Base-by-base conservation (phyloP, 2,888 invertebrate genomes). In the Thymelicus sylvestris region DNA sequence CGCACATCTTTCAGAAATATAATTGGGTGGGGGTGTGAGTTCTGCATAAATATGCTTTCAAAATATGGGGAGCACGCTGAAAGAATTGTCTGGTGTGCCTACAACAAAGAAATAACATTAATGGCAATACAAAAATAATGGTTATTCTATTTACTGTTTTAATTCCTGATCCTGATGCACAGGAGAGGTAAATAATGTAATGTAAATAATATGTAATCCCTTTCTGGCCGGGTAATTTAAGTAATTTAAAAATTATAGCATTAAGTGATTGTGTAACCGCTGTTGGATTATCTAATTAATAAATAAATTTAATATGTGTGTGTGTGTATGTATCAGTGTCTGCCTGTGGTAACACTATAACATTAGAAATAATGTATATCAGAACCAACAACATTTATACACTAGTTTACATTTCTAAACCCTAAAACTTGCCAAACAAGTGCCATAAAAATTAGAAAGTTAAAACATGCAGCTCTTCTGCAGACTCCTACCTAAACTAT, bases 31-130 rank as follows among this genome's bases (percentile, higher is more conserved):
- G 97, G 97, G 94, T 98, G 97, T 80, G 95, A 95, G 90, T 97
- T 98, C 93, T 97, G 97, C 85, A 97, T 95, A 93, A 98, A 97
- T 94, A 98, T 96, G 89, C 95, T 97, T 95, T 98, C 98, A 93
- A 98, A 98, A 94, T 98, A 98, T 77, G 98, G 98, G 94, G 98
- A 98, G 94, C 98, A 98, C 82, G 98, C 98, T 75, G 98, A 98
- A 81, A 98, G 95, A 92, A 98, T 97, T 80, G 97, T 97, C 94
- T 98, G 98, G 94, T 98, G 98, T 86, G 98, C 98, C 95, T 96
- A 94, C 79, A 95, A 95, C 85, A 72, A 71, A 77, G 76, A 2
- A 38, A 38, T 57, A 57, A 72, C 75, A 71, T 61, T 72, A 71
- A 52, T 52, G 2, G 7, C 31, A 31, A 31, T 31, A 31, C 5